Percentiles rank a stretch among this genome's conserved stretches.
Evolutionary conservation across 1,140 invertebrate species (phyloP).

Genomic region (Drosophila nasuta): DNA sequence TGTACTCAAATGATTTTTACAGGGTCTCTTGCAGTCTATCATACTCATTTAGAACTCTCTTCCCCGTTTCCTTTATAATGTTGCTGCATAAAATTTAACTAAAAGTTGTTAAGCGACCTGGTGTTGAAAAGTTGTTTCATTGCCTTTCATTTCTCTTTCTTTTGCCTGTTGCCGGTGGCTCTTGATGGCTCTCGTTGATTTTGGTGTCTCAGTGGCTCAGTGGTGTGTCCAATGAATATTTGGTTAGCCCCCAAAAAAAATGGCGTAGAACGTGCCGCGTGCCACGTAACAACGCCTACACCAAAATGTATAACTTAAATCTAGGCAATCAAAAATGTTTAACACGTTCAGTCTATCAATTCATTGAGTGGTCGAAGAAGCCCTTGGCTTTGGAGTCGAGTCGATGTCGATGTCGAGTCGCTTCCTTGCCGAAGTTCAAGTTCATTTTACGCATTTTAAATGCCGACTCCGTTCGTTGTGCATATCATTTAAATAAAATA

Average conservation of each 20-base stretch:
- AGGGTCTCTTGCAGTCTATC: background rate
- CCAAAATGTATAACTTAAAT: constrained; percentile 9
- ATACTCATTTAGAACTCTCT: background rate
- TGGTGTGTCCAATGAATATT: constrained; percentile 11
- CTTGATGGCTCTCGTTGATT: constrained; percentile 21
- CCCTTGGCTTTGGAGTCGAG: constrained; percentile 68
- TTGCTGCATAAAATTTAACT: constrained; percentile 78
- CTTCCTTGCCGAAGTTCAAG: constrained; percentile 76
- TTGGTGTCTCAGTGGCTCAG: constrained; percentile 10
- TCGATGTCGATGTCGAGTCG: background rate
- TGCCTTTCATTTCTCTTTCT: constrained; percentile 53
- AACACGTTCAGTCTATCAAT: constrained; percentile 53
- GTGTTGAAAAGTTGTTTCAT: constrained; percentile 63
- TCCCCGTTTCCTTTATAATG: constrained; percentile 60
- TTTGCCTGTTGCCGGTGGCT: constrained; percentile 45
- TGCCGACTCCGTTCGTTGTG: constrained; percentile 55
- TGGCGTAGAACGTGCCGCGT: constrained; percentile 64
- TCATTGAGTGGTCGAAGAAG: constrained; percentile 27
- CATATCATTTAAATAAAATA: constrained; percentile 59
- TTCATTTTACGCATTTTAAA: constrained; percentile 75
- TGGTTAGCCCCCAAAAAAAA: constrained; percentile 31
- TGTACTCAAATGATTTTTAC: background rate
- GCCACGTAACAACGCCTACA: constrained; percentile 61
- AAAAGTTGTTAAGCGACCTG: constrained; percentile 40
- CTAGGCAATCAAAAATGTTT: constrained; percentile 41